These are phyloP conservation scores for Drosophila nr. perissopoda DNA, from an alignment of 2,888 invertebrate species.

Conservation along the genomic window DNA sequence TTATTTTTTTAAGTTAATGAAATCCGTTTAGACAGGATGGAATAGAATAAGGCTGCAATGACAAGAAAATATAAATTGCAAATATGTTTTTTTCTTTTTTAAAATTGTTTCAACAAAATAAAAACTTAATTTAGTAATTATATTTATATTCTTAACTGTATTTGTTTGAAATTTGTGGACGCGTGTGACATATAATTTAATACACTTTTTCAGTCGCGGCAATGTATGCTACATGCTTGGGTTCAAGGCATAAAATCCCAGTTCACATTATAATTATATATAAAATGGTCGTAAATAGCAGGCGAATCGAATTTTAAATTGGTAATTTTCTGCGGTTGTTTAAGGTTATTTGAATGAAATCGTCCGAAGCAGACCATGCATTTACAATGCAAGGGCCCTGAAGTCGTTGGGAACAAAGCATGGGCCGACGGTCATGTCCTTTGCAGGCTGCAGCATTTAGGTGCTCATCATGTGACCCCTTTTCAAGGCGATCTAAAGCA, in stretches of 20 bases:
- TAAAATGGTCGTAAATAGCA: background rate
- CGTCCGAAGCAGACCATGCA: background rate
- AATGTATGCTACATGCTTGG: background rate
- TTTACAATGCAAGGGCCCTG: background rate
- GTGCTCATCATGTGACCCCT: background rate
- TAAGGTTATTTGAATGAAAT: constrained; percentile 1
- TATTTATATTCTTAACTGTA: background rate
- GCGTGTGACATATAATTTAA: background rate
- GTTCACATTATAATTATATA: background rate
- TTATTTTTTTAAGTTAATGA: background rate
- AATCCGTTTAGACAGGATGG: background rate
- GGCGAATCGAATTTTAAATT: constrained; percentile 6
- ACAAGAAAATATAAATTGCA: background rate
- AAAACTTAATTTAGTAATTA: background rate
- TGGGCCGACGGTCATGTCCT: constrained; percentile 9
- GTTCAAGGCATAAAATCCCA: background rate
- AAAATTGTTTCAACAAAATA: background rate
- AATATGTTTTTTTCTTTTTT: background rate
- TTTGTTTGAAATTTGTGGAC: background rate
- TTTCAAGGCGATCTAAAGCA: background rate
- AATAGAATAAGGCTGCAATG: background rate
- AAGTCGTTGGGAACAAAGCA: constrained; percentile 2
- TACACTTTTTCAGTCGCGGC: background rate
- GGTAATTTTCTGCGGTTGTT: constrained; percentile 3
- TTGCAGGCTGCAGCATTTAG: background rate